phyloP scores from a whole-genome alignment of 2,888 invertebrate species.

The Labia minor region DNA sequence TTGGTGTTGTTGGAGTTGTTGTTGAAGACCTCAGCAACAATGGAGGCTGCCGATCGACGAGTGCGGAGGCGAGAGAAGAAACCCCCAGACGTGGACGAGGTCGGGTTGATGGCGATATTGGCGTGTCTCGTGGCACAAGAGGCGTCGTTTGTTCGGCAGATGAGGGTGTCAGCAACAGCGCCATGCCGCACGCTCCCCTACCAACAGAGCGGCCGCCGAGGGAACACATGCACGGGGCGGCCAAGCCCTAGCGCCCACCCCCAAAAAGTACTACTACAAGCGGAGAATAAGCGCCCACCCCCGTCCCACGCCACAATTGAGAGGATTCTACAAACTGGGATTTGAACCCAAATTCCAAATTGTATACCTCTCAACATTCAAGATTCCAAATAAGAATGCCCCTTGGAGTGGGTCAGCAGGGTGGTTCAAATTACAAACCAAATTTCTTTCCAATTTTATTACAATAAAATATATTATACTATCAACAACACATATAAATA shows the following conservation, averaged over 20 bases:
- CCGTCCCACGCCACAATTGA: too few species aligned
- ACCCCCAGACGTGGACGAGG: slow-evolving; percentile 25
- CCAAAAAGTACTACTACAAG: not conserved
- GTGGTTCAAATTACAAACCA: too few species aligned
- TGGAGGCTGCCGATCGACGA: slow-evolving; percentile 20
- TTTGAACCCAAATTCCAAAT: too few species aligned
- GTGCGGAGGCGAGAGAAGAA: slow-evolving; percentile 30
- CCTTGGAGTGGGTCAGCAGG: too few species aligned
- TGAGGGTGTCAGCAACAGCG: slow-evolving; percentile 41
- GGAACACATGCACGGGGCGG: slow-evolving; percentile 8
- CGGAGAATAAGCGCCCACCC: not conserved
- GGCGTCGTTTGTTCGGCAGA: slow-evolving; percentile 5
- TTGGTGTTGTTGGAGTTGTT: slow-evolving; percentile 20
- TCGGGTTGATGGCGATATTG: slow-evolving; percentile 16
- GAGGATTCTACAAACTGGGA: too few species aligned
- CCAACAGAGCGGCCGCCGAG: slow-evolving; percentile 32
- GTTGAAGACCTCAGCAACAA: not conserved
- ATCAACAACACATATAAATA: too few species aligned
- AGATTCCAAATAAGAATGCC: too few species aligned
- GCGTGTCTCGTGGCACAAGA: not conserved
- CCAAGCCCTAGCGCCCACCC: not conserved
- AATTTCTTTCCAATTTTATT: too few species aligned
- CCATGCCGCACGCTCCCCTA: slow-evolving; percentile 40
- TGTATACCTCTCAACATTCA: too few species aligned
- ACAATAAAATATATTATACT: too few species aligned